Percentiles rank a stretch among this genome's conserved stretches.
These are phyloP conservation scores for Tor tambroides DNA, from an alignment of 2,113 vertebrate genomes.

Conservation along the genomic window DNA sequence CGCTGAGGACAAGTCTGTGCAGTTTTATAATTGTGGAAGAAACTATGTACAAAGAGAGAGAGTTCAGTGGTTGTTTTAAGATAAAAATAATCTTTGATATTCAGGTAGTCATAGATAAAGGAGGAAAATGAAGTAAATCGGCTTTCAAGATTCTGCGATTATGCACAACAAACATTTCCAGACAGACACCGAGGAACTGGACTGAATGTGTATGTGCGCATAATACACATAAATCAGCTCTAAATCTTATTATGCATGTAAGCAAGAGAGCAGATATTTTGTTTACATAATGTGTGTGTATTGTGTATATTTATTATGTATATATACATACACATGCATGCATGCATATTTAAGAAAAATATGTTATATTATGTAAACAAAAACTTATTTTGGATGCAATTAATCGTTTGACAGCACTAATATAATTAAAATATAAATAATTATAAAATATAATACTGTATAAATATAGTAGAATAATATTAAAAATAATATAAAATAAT, in stretches of 20 bases:
- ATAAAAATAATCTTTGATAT: not conserved
- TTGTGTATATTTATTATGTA: no score
- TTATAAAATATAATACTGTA: no score
- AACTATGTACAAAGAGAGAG: not conserved
- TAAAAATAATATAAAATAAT: not conserved
- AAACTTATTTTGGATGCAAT: no score
- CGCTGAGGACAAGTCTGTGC: not conserved
- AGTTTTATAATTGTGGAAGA: not conserved
- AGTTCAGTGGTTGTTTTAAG: not conserved
- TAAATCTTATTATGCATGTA: slow-evolving; percentile 18
- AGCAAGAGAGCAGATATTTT: not conserved
- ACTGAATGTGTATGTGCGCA: not conserved
- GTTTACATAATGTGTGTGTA: no score
- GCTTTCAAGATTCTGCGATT: not conserved
- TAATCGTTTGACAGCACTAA: not conserved
- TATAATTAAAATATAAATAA: not conserved
- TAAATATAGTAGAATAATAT: not conserved
- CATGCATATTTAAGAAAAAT: no score
- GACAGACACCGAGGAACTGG: not conserved
- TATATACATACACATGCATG: no score
- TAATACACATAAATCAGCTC: not conserved
- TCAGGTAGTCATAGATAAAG: not conserved
- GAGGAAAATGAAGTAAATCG: not conserved
- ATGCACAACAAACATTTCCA: not conserved
- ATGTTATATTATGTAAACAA: no score